Evolutionary conservation across 2,113 vertebrate species (phyloP).

Genomic region (Microcebus ravelobensis): DNA sequence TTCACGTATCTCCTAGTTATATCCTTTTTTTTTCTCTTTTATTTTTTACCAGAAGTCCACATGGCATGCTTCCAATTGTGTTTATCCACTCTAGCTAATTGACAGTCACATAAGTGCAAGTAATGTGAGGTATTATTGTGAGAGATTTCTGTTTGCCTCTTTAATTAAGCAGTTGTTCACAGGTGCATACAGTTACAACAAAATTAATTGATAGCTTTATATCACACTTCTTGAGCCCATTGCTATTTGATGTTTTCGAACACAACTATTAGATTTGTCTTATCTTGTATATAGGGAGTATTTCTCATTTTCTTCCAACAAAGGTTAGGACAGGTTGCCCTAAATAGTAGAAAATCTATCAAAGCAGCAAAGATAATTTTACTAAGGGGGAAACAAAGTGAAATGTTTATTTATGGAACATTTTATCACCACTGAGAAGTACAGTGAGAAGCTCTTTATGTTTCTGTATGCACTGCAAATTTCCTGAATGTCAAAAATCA

Average conservation of each 20-base stretch:
- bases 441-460: constrained; percentile 65
- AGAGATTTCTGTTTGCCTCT: constrained; percentile 89
- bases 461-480: constrained; percentile 70
- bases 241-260: constrained; percentile 84
- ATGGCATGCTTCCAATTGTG: constrained; percentile 87
- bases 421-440: constrained; percentile 78
- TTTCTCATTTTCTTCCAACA: constrained; percentile 82
- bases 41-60: constrained; percentile 81
- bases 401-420: constrained; percentile 81
- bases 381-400: constrained; percentile 76
- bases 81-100: constrained; percentile 89
- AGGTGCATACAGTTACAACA: constrained; percentile 90
- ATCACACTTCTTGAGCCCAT: constrained; percentile 81
- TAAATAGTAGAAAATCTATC: constrained; percentile 83
- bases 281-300: constrained; percentile 75
- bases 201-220: constrained; percentile 91
- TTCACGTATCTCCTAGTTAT: constrained; percentile 79
- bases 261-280: constrained; percentile 79
- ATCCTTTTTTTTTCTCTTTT: constrained; percentile 78
- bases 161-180: constrained; percentile 90
- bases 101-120: constrained; percentile 87
- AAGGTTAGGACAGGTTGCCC: constrained; percentile 80
- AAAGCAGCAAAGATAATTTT: constrained; percentile 80
- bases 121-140: constrained; percentile 87
- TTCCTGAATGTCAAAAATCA: constrained; percentile 77